phyloP scores from a whole-genome alignment of 1,140 invertebrate genomes.

The Grapholita molesta region DNA sequence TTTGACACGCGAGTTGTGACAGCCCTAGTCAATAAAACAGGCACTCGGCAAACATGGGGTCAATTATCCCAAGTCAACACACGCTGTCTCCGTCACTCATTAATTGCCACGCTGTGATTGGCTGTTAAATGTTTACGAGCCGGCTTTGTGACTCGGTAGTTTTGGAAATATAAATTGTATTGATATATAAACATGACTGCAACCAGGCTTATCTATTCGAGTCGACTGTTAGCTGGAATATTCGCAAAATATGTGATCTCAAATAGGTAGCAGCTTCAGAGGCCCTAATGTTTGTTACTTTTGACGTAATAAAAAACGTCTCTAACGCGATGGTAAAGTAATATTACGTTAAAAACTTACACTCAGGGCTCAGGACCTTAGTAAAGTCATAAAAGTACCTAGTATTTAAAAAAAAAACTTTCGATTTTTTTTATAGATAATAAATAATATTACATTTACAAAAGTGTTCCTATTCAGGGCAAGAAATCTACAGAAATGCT shows the following conservation, averaged over 20 bases:
- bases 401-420: no score
- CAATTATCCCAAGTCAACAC: constrained; percentile 17
- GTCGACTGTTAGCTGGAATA: not conserved
- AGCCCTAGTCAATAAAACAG: constrained; percentile 4
- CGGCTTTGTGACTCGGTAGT: constrained; percentile 1
- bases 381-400: no score
- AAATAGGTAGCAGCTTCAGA: not conserved
- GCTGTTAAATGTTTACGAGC: constrained; percentile 17
- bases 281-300: no score
- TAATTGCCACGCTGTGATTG: constrained; percentile 5
- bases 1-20: not conserved
- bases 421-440: no score
- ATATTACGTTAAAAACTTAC: no score
- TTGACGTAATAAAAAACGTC: no score
- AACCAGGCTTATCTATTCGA: not conserved
- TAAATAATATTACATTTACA: no score
- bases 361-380: no score
- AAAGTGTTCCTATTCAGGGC: no score
- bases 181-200: not conserved
- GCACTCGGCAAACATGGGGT: not conserved
- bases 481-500: no score
- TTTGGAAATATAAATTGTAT: not conserved
- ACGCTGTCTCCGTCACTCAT: not conserved
- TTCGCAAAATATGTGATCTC: not conserved
- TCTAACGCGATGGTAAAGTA: no score